phyloP scores from a whole-genome alignment of 2,113 vertebrate species.

The Ameiurus melas region DNA sequence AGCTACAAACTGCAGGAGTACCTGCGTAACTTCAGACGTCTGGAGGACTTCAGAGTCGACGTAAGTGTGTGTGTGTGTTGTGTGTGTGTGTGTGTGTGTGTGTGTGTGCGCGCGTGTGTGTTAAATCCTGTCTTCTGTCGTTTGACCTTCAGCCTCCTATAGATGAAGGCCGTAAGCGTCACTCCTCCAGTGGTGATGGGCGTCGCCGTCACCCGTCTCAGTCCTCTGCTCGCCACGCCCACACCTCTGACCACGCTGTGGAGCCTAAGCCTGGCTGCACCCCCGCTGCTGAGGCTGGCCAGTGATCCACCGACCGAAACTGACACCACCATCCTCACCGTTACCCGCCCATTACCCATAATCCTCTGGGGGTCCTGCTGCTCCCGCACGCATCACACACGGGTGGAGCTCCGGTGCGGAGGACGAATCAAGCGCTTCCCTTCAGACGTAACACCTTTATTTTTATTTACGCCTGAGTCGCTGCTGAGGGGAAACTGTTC shows the following conservation, averaged over 20 bases:
- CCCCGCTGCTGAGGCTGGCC: constrained; percentile 79
- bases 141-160: constrained; percentile 85
- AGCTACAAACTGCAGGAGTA: constrained; percentile 91
- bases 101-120: constrained; percentile 33
- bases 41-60: constrained; percentile 97
- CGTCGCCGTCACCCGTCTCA: constrained; percentile 88
- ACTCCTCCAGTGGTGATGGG: constrained; percentile 81
- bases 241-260: constrained; percentile 68
- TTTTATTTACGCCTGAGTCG: constrained; percentile 7
- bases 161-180: constrained; percentile 91
- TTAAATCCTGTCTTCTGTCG: not conserved
- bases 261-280: constrained; percentile 60
- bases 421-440: constrained; percentile 46
- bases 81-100: not conserved
- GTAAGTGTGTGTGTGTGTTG: constrained; percentile 72
- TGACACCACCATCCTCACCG: constrained; percentile 62
- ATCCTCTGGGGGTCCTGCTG: constrained; percentile 40
- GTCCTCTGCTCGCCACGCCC: constrained; percentile 79
- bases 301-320: constrained; percentile 67
- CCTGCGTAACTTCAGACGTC: constrained; percentile 92
- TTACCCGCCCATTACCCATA: not conserved
- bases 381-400: constrained; percentile 48
- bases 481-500: constrained; percentile 49
- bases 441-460: constrained; percentile 21
- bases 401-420: constrained; percentile 17